phyloP scores from a whole-genome alignment of 2,797 vertebrate genomes.

The Acipenser ruthenus region DNA sequence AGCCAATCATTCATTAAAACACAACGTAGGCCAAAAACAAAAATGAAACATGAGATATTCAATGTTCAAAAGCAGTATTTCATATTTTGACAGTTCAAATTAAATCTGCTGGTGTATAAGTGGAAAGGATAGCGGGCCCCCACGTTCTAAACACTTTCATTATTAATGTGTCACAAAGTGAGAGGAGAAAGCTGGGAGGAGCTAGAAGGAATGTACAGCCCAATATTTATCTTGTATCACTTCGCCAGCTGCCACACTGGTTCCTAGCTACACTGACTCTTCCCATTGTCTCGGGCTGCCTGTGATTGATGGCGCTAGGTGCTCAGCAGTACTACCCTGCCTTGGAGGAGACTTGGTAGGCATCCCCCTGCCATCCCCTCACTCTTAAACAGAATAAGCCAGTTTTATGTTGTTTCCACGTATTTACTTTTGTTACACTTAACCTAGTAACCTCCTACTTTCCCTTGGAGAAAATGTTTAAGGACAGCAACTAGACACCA shows the following conservation, averaged over 20 bases:
- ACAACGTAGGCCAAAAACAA: not conserved
- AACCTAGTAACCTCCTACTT: too few species aligned
- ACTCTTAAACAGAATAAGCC: not conserved
- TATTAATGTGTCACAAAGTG: slow-evolving; percentile 57
- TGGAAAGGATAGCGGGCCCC: slow-evolving; percentile 49
- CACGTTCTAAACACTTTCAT: slow-evolving; percentile 61
- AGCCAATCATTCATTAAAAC: slow-evolving; percentile 42
- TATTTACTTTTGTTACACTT: too few species aligned
- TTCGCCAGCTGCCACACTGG: slow-evolving; percentile 31
- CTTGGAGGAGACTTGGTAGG: slow-evolving; percentile 39
- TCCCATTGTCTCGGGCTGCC: slow-evolving; percentile 44
- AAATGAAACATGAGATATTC: slow-evolving; percentile 46
- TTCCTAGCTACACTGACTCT: slow-evolving; percentile 38
- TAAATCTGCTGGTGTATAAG: slow-evolving; percentile 34
- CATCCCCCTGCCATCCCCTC: slow-evolving; percentile 20
- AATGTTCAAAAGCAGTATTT: slow-evolving; percentile 38
- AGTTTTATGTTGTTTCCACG: too few species aligned
- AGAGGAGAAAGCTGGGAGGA: slow-evolving; percentile 40
- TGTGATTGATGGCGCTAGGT: slow-evolving; percentile 45
- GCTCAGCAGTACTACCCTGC: slow-evolving; percentile 25
- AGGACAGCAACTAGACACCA: too few species aligned
- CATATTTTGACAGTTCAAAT: slow-evolving; percentile 46
- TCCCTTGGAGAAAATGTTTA: too few species aligned
- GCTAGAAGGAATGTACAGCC: slow-evolving; percentile 39
- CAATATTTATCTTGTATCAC: slow-evolving; percentile 45